These are phyloP conservation scores for Isoperla grammatica DNA, from an alignment of 2,888 invertebrate genomes.

Conservation along the genomic window DNA sequence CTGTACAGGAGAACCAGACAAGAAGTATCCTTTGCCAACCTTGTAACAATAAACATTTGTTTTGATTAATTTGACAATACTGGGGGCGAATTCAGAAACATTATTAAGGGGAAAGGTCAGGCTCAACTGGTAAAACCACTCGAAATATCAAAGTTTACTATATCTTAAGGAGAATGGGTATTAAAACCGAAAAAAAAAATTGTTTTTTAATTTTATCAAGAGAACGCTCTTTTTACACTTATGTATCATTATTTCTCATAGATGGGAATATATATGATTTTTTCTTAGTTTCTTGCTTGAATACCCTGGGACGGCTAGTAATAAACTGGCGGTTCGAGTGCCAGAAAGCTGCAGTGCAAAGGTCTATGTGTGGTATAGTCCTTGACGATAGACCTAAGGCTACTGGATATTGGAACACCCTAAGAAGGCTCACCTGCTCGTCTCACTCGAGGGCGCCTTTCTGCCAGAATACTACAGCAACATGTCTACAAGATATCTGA, in stretches of 20 bases:
- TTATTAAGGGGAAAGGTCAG: background rate
- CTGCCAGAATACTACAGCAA: conserved; percentile 50
- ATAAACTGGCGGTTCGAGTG: too few species aligned
- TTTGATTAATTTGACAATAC: background rate
- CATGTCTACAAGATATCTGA: conserved; percentile 45
- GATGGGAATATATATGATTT: too few species aligned
- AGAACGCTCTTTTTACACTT: too few species aligned
- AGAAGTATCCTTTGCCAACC: conserved; percentile 50
- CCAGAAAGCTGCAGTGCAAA: too few species aligned
- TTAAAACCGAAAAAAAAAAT: too few species aligned
- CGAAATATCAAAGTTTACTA: conserved; percentile 1
- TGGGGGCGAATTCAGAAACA: background rate
- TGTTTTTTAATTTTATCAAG: too few species aligned
- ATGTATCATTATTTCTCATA: too few species aligned
- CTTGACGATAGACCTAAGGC: conserved; percentile 27
- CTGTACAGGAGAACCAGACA: conserved; percentile 49
- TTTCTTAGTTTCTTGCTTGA: too few species aligned
- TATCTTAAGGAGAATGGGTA: too few species aligned
- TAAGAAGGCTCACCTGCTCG: conserved; percentile 45
- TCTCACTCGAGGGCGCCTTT: conserved; percentile 56
- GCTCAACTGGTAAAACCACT: background rate
- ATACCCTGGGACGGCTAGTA: too few species aligned
- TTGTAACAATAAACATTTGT: too few species aligned
- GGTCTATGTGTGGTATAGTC: too few species aligned
- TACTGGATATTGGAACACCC: conserved; percentile 38